A percentile compares a stretch with the other conserved stretches of the same genome.
Conservation (phyloP, 1,140 invertebrate genomes). For the Drosophila pectinifera region DNA sequence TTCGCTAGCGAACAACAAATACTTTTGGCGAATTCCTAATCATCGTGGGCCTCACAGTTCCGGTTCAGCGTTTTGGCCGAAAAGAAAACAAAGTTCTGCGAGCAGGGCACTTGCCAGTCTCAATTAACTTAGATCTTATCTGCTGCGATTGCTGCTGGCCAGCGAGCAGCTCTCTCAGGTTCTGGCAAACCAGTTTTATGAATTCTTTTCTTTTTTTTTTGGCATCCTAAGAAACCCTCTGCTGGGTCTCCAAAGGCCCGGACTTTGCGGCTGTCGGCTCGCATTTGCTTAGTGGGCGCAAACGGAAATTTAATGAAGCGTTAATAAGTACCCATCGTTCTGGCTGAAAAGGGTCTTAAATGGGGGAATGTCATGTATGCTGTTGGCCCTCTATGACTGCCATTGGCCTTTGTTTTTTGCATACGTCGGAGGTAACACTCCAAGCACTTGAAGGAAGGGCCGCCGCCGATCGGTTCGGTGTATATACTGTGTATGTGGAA, state of each 20-base stretch:
- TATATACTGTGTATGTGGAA: slow-evolving; percentile 30
- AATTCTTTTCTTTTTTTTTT: neutral
- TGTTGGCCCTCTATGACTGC: slow-evolving; percentile 17
- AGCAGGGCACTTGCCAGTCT: slow-evolving; percentile 66
- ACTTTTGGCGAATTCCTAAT: slow-evolving; percentile 30
- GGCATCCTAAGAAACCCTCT: slow-evolving; percentile 31
- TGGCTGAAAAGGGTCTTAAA: slow-evolving; percentile 55
- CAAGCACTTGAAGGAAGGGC: slow-evolving; percentile 38
- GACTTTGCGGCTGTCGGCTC: slow-evolving; percentile 57
- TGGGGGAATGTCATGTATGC: slow-evolving; percentile 49
- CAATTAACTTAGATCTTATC: slow-evolving; percentile 78
- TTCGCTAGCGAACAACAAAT: slow-evolving; percentile 49
- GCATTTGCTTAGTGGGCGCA: slow-evolving; percentile 62
- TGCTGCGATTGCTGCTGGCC: slow-evolving; percentile 21
- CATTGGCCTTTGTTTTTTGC: slow-evolving; percentile 33
- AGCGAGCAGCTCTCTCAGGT: slow-evolving; percentile 29
- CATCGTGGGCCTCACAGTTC: slow-evolving; percentile 16
- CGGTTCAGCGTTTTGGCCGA: slow-evolving; percentile 53
- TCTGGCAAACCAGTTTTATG: slow-evolving; percentile 68
- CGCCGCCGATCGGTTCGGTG: slow-evolving; percentile 11
- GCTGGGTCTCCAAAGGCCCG: neutral
- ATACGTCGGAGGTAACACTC: slow-evolving; percentile 25
- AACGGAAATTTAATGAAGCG: slow-evolving; percentile 73
- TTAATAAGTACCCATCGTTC: slow-evolving; percentile 70
- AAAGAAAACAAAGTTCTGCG: slow-evolving; percentile 27